Conservation (phyloP, 2,797 vertebrate genomes). For the Rhinella marina region DNA sequence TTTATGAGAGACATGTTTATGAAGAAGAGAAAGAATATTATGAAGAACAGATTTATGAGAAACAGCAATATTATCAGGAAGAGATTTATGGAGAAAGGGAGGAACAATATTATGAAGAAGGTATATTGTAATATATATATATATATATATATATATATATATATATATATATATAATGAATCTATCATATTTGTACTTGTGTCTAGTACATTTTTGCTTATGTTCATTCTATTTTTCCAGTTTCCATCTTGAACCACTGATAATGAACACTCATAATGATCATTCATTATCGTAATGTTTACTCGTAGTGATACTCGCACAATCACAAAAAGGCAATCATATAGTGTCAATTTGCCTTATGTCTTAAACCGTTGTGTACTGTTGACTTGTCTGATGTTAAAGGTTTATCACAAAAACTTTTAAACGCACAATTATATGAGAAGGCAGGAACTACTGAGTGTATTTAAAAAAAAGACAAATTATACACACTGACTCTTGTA, state of each 20-base stretch:
- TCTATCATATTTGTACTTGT: not conserved
- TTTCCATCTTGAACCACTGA: not conserved
- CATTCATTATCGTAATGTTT: not conserved
- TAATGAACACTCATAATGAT: not conserved
- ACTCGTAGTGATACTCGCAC: not conserved
- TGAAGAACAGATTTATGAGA: constrained; percentile 77
- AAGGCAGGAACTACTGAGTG: not conserved
- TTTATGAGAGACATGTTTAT: constrained; percentile 71
- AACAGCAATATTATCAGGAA: constrained; percentile 71
- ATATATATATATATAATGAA: not conserved
- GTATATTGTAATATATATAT: constrained; percentile 62
- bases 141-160: not conserved
- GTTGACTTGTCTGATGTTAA: no score
- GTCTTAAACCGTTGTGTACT: not conserved
- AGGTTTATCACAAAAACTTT: not conserved
- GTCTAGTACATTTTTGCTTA: not conserved
- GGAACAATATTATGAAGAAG: constrained; percentile 70
- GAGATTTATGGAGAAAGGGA: constrained; percentile 62
- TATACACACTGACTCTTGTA: not conserved
- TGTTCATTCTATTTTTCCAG: not conserved
- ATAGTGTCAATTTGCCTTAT: not conserved
- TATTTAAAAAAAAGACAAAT: not conserved
- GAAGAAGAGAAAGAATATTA: constrained; percentile 75
- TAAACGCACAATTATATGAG: not conserved
- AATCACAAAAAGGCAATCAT: not conserved